Percentiles rank a stretch among this genome's conserved stretches.
These are phyloP conservation scores for Tholera decimalis DNA, from an alignment of 2,888 invertebrate species.

Conservation along the genomic window DNA sequence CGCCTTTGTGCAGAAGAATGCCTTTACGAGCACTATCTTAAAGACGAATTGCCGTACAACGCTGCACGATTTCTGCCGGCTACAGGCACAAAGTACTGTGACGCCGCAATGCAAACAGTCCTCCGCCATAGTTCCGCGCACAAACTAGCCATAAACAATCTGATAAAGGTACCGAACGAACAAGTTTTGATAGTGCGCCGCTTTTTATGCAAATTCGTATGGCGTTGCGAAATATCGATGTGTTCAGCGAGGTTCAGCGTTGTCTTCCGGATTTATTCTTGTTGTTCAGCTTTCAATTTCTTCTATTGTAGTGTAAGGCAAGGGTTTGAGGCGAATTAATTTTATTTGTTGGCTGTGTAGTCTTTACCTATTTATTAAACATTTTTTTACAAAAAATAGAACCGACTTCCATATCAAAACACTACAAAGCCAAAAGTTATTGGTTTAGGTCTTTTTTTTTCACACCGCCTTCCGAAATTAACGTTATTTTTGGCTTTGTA, in stretches of 20 bases:
- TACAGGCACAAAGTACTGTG: conserved; percentile 51
- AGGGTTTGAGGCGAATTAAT: conserved; percentile 8
- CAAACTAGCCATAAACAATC: conserved; percentile 67
- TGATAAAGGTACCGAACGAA: conserved; percentile 66
- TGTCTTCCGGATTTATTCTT: conserved; percentile 56
- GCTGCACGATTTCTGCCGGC: conserved; percentile 58
- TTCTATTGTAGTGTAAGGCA: conserved; percentile 54
- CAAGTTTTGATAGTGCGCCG: conserved; percentile 69
- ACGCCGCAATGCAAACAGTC: conserved; percentile 67
- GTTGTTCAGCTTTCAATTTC: conserved; percentile 55
- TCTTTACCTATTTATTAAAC: not conserved
- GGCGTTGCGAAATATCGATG: conserved; percentile 62
- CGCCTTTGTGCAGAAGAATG: conserved; percentile 73
- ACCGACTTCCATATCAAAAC: too few relatives aligned
- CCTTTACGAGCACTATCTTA: conserved; percentile 66
- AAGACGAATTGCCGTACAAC: conserved; percentile 70
- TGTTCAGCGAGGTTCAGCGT: conserved; percentile 45
- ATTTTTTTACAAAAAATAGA: too few relatives aligned
- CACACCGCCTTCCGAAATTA: too few relatives aligned
- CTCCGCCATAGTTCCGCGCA: conserved; percentile 59
- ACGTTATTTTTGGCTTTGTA: too few relatives aligned
- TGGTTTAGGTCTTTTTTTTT: too few relatives aligned
- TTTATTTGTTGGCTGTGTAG: not conserved
- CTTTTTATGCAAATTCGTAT: conserved; percentile 73
- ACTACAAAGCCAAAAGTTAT: too few relatives aligned